Conservation (phyloP, 2,888 invertebrate species). For the Morpho helenor region DNA sequence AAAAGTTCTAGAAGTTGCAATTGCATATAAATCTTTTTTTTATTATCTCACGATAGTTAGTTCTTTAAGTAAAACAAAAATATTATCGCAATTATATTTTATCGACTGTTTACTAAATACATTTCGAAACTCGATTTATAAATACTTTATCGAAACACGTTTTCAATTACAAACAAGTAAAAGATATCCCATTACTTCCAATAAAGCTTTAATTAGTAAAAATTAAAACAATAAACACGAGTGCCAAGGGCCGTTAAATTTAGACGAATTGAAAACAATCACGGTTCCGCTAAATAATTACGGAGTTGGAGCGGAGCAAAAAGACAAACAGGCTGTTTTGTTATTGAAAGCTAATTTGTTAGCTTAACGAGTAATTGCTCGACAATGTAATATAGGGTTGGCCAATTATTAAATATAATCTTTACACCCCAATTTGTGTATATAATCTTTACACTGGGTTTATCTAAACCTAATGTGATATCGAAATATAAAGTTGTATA, state of each 20-base stretch:
- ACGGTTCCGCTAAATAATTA: constrained; percentile 38
- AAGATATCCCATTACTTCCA: constrained; percentile 28
- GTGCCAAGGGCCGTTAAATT: constrained; percentile 27
- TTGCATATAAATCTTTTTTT: too few relatives aligned
- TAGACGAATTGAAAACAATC: constrained; percentile 35
- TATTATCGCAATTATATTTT: not conserved
- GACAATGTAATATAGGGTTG: constrained; percentile 62
- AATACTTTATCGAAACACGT: not conserved
- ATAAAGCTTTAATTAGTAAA: constrained; percentile 27
- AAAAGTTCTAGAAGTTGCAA: too few relatives aligned
- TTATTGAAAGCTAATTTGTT: constrained; percentile 57
- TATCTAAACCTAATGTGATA: too few relatives aligned
- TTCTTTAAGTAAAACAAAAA: too few relatives aligned
- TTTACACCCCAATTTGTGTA: too few relatives aligned
- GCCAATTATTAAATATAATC: not conserved
- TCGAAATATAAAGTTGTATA: too few relatives aligned
- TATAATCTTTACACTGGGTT: too few relatives aligned
- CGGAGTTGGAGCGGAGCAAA: constrained; percentile 39
- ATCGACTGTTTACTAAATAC: not conserved
- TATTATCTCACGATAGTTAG: too few relatives aligned
- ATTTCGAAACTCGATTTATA: not conserved
- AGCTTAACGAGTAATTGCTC: constrained; percentile 60
- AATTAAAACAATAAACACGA: constrained; percentile 24
- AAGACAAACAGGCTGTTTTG: constrained; percentile 53
- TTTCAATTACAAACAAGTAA: constrained; percentile 9